Evolutionary conservation across 1,140 invertebrate genomes (phyloP).

Genomic region (Melipona quadrifasciata): DNA sequence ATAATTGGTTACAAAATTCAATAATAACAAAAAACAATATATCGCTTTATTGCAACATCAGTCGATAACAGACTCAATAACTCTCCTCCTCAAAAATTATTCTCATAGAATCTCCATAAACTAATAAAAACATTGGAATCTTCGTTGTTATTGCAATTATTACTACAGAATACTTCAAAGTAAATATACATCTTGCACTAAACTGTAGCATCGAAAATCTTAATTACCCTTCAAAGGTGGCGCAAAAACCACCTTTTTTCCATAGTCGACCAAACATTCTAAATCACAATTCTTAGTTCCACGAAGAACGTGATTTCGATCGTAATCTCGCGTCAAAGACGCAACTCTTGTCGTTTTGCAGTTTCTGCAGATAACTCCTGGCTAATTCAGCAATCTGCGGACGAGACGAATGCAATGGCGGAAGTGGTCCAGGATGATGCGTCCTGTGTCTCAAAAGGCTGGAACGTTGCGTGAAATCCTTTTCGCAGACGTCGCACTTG

Average conservation of each 20-base stretch:
- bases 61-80: not conserved
- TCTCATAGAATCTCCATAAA: not conserved
- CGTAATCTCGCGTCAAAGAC: slow-evolving; percentile 27
- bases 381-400: slow-evolving; percentile 70
- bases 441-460: slow-evolving; percentile 60
- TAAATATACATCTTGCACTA: not conserved
- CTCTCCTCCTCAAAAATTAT: not conserved
- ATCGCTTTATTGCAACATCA: too few relatives aligned
- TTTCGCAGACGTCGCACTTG: slow-evolving; percentile 79
- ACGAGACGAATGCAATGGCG: slow-evolving; percentile 40
- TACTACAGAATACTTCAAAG: not conserved
- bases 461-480: slow-evolving; percentile 70
- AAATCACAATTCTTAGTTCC: not conserved
- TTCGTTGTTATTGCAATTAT: not conserved
- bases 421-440: slow-evolving; percentile 57
- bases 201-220: not conserved
- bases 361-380: slow-evolving; percentile 51
- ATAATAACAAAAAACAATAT: not conserved
- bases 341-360: slow-evolving; percentile 42
- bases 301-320: not conserved
- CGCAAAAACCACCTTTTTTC: not conserved
- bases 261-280: not conserved
- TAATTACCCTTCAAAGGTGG: not conserved
- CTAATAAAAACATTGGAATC: not conserved
- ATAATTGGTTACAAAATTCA: not conserved